Base-by-base conservation (phyloP, 2,113 vertebrate genomes). In the Prionailurus bengalensis region DNA sequence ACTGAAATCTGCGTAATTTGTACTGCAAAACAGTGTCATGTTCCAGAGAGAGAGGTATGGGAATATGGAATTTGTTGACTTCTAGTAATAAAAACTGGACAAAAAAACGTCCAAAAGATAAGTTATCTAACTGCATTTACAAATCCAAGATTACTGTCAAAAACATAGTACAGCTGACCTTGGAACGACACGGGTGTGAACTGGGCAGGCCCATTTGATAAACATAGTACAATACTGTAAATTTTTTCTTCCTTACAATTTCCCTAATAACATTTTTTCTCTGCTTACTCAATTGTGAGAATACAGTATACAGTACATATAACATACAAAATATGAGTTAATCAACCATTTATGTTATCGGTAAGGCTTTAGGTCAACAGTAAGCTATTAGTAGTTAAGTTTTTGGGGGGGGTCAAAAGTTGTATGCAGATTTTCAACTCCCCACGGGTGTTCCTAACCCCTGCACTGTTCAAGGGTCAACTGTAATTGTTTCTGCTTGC, bases 121-220 rank as follows among this genome's bases (percentile, higher is more conserved):
- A 85, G 51, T 63, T 91, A 97, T 33, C 19, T 91, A 93, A 95
- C 25, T 63, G 39, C 3, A 94, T 51, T 29, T 42, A 79, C 70
- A 96, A 95, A 96, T 98, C 93, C 65, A 92, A 93, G 79, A 80
- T 86, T 91, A 97, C 14, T 89, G 58, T 92, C 70, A 94, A 33
- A 92, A 21, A 82, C 15, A 91, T 3, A 80, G 74, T 70, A 51
- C 6, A 76, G 73, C 7, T 76, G 39, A 76, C 25, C 73, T 13
- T 76, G 15, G 19, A 76, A 76, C 14, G 4, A 48, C 74, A 76
- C 4, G 14, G 74, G 74, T 48, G 29, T 31, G 14, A 78, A 31
- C 0, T 48, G 42, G 42, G 45, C 15, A 78, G 74, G 25, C 31
- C 74, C 27, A 29, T 42, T 17, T 13, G 21, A 45, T 45, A 74